Evolutionary conservation across 2,888 invertebrate species (phyloP), one percentile per base, ranked within the genome.

Genomic region (Ectropis crepuscularia): DNA sequence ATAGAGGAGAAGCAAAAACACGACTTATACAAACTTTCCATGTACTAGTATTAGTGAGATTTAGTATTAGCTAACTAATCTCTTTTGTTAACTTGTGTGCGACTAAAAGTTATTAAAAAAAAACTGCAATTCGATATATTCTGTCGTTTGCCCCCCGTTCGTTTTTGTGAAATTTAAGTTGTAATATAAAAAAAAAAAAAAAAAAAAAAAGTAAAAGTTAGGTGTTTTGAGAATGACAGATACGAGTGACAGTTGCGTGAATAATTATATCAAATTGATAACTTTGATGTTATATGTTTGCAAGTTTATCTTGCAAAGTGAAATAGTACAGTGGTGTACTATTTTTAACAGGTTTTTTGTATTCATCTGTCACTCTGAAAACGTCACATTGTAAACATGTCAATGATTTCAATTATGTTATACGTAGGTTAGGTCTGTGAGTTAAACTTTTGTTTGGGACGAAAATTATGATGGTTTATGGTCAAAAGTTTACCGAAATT

Each of bases 351-450:
- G 16, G 16, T 28, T 28, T 28, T 28, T 28, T 28, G 4, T 28
- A 4, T 28, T 2, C 16, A 28, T 28, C 16, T 28, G 16, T 28
- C 16, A 28, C 4, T 28, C 16, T 28, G 16, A 28, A 28, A 28
- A 28, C 16, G 16, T 28, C 16, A 28, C 16, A 42, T 60, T 53
- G 12, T 37, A 28, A 54, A 48, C 42, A 38, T 53, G 48, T 53
- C 60, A 53, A 54, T 60, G n/a, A 28, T 48, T 60, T 60, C 43
- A 50, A 53, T 59, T 57, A 53, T 9, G 36, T 57, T 49, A n/a
- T n/a, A 28, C 42, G 49, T 57, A 47, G 38, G 43, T 51, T 51
- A 46, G 39, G 46, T 59, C 36, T 53, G 11, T 2, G n/a, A 28
- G 2, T 45, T n/a, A 39, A 6, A n/a, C 28, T 39, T 38, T 59